Percentiles rank a stretch among this genome's conserved stretches.
phyloP scores from a whole-genome alignment of 1,140 invertebrate species.

The Idris sp. region DNA sequence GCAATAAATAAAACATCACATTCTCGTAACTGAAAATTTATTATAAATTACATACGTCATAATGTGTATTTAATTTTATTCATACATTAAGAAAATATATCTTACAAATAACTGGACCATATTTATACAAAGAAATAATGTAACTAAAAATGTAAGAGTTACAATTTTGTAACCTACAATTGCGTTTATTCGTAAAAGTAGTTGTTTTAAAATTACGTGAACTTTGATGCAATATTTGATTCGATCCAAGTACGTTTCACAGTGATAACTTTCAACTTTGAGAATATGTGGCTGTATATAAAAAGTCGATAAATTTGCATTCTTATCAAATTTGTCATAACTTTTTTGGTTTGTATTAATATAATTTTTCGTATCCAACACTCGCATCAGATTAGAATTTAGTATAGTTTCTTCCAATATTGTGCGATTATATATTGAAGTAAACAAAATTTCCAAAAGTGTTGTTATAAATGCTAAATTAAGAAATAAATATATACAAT shows the following conservation, averaged over 20 bases:
- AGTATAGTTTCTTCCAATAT: background rate
- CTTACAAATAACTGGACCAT: background rate
- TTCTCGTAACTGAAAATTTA: too few species aligned
- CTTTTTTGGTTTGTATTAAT: too few species aligned
- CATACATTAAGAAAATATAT: too few species aligned
- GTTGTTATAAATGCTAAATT: background rate
- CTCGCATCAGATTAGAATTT: background rate
- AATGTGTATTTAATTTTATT: too few species aligned
- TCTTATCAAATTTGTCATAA: background rate
- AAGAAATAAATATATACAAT: background rate
- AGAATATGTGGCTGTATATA: background rate
- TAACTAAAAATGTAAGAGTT: background rate
- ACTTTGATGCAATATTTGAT: slow-evolving; percentile 5
- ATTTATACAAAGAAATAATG: background rate
- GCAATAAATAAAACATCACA: too few species aligned
- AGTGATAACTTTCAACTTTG: background rate
- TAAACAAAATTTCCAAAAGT: background rate
- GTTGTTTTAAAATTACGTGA: background rate
- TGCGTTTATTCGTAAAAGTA: background rate
- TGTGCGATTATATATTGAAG: background rate
- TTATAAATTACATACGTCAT: too few species aligned
- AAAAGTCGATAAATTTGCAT: slow-evolving; percentile 1
- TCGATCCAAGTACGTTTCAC: background rate
- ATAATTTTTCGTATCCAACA: too few species aligned
- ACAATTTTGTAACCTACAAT: background rate